Conservation (phyloP, 1,140 invertebrate species). For the Drosophila pseudoobscura region DNA sequence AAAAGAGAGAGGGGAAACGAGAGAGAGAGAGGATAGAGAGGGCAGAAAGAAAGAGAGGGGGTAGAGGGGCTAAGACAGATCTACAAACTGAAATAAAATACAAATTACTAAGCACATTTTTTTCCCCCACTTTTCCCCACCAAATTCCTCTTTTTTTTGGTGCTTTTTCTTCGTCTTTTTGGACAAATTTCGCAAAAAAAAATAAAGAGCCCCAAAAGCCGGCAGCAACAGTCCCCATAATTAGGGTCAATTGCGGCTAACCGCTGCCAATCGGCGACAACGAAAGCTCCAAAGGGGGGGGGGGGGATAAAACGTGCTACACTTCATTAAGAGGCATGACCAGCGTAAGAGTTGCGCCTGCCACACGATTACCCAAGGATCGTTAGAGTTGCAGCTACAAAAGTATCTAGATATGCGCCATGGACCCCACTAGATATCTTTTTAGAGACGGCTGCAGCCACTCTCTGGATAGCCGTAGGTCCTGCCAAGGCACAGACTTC, state of each 20-base stretch:
- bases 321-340: slow-evolving; percentile 69
- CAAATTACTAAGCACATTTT: slow-evolving; percentile 46
- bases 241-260: slow-evolving; percentile 72
- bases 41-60: too few species aligned
- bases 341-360: slow-evolving; percentile 37
- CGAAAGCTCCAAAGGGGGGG: slow-evolving; percentile 26
- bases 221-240: slow-evolving; percentile 45
- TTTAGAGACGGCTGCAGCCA: too few species aligned
- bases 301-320: slow-evolving; percentile 38
- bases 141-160: too few species aligned
- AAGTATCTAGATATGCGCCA: too few species aligned
- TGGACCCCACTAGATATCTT: too few species aligned
- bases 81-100: slow-evolving; percentile 21
- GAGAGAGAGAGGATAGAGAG: too few species aligned
- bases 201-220: slow-evolving; percentile 9
- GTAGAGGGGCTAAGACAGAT: too few species aligned
- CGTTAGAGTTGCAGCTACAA: slow-evolving; percentile 6
- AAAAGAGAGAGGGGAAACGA: too few species aligned
- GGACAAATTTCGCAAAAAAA: slow-evolving; percentile 38
- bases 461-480: too few species aligned
- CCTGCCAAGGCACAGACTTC: too few species aligned
- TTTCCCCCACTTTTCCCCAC: neutral
- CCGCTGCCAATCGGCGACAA: slow-evolving; percentile 51
- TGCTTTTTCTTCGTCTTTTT: neutral
- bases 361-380: slow-evolving; percentile 37